Percentiles rank a stretch among this genome's conserved stretches.
phyloP scores from a whole-genome alignment of 2,797 vertebrate genomes.

The Alca torda region DNA sequence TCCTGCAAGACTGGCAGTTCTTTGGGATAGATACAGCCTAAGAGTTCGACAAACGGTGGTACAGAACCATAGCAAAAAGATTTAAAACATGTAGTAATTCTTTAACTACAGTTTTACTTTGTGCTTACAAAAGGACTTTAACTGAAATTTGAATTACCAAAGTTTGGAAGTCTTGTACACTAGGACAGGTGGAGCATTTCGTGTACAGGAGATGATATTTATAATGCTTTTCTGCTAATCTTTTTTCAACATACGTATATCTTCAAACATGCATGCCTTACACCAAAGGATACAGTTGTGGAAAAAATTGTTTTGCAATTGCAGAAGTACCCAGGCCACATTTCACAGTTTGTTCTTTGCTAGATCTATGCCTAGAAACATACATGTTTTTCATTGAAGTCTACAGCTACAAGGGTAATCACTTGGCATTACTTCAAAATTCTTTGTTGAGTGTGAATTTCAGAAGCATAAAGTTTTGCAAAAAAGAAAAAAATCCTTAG shows the following conservation, averaged over 20 bases:
- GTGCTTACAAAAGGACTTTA: background rate
- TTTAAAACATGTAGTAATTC: background rate
- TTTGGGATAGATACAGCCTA: background rate
- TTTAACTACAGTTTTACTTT: background rate
- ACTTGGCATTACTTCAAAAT: background rate
- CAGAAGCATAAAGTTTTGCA: background rate
- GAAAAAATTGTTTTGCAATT: background rate
- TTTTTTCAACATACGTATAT: background rate
- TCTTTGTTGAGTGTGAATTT: background rate
- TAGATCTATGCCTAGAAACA: background rate
- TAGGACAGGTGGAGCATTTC: background rate
- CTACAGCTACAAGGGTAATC: background rate
- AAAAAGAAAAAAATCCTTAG: background rate
- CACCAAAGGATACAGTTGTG: background rate
- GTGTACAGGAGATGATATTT: background rate
- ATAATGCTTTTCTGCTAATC: background rate
- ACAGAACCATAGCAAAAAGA: background rate
- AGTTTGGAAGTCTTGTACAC: background rate
- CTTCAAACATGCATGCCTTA: background rate
- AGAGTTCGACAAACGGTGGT: background rate
- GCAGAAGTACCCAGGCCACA: background rate
- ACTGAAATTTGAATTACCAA: background rate
- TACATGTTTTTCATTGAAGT: background rate
- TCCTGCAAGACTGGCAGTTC: background rate
- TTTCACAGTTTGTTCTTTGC: background rate